Evolutionary conservation across 1,140 invertebrate genomes (phyloP), one percentile per base, ranked within the genome.

Genomic region (Heliconius nattereri): DNA sequence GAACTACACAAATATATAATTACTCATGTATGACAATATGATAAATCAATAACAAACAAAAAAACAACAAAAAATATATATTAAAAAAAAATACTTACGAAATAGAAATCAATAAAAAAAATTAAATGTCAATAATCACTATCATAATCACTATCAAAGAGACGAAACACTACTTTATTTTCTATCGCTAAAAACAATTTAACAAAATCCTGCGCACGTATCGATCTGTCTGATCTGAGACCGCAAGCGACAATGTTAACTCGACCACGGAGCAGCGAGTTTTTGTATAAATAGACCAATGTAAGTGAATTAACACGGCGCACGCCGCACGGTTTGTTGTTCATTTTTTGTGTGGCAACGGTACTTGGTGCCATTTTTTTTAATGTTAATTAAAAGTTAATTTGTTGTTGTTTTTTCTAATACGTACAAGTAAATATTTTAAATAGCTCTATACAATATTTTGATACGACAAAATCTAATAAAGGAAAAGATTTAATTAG

Each of bases 231-330:
- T 11, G 23, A 29, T 66, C 23, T 26, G 60, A 66, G 60, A 66
- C 60, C 60, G 60, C 60, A 66, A 66, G 60, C 23, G 60, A 66
- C 60, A 66, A 66, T 66, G 60, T 16, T 66, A 29, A 66, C 60
- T 66, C 60, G 5, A 66, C 60, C 60, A 26, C 11, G 26, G 26
- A 66, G 60, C 0, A 29, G 60, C 26, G 60, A 66, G 60, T 66
- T 66, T 66, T 66, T 66, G 60, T 66, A 66, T 66, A 66, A 66
- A 66, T 66, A 66, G 60, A 66, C 60, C 60, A 26, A 66, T 29
- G 60, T 66, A 66, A 66, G 26, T 66, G 60, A 66, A 66, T 66
- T 66, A 66, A 66, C 60, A 66, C 60, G 60, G 9, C 6, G 60
- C 60, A 29, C 5, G 23, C 60, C 23, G 60, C 9, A 16, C 60